Evolutionary conservation across 2,888 invertebrate genomes (phyloP).

Genomic region (Ethmia dodecea): DNA sequence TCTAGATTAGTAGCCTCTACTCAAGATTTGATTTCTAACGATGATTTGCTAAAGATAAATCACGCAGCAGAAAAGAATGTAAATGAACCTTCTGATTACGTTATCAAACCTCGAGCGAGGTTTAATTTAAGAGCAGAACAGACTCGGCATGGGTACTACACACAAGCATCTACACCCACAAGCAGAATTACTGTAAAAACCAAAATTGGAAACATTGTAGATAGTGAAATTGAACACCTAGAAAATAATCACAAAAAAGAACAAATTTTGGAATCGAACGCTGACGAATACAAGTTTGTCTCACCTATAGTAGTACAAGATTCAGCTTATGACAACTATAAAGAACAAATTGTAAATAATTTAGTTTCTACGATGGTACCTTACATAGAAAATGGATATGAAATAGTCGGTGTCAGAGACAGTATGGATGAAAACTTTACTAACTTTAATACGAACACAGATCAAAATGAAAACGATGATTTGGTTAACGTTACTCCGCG

Average conservation of each 20-base stretch:
- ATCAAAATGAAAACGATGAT: conserved; percentile 27
- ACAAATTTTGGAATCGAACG: conserved; percentile 29
- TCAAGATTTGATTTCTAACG: conserved; percentile 79
- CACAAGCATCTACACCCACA: conserved; percentile 22
- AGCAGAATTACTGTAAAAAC: conserved; percentile 52
- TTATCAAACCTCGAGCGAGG: conserved; percentile 46
- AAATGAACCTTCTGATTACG: conserved; percentile 44
- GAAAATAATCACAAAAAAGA: conserved; percentile 30
- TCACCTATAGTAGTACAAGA: conserved; percentile 72
- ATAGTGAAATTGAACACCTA: conserved; percentile 35
- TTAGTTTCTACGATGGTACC: conserved; percentile 66
- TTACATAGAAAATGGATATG: conserved; percentile 58
- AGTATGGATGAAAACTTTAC: conserved; percentile 33
- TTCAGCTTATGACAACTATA: conserved; percentile 35
- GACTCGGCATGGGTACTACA: conserved; percentile 25
- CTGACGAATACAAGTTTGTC: conserved; percentile 49
- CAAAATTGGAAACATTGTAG: conserved; percentile 51
- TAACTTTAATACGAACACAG: conserved; percentile 19
- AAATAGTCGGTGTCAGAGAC: conserved; percentile 58
- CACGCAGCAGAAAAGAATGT: conserved; percentile 56
- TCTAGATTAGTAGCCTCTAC: conserved; percentile 76
- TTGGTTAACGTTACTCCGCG: conserved; percentile 73
- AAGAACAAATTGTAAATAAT: conserved; percentile 54
- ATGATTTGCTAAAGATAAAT: conserved; percentile 81
- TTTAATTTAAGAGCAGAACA: conserved; percentile 32